phyloP scores from a whole-genome alignment of 1,140 invertebrate genomes.

The Brachionus sp. region DNA sequence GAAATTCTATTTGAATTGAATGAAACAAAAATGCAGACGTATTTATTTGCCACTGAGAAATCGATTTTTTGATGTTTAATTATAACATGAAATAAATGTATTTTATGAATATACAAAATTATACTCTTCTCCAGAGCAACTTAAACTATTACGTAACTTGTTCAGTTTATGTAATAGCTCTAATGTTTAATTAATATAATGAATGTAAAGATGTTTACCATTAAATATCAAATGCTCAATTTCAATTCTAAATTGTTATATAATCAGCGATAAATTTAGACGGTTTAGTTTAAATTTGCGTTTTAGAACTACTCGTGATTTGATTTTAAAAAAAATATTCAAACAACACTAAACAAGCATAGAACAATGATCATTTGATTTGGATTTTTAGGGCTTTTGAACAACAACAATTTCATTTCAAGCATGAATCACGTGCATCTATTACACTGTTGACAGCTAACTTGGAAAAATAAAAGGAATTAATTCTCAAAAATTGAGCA shows the following conservation, averaged over 20 bases:
- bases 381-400: too few relatives aligned
- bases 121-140: neutral
- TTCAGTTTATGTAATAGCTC: neutral
- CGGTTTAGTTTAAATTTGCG: neutral
- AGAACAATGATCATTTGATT: too few relatives aligned
- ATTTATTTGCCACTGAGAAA: neutral
- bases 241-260: neutral
- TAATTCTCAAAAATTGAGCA: too few relatives aligned
- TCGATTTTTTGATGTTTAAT: neutral
- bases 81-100: constrained; percentile 3
- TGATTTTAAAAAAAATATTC: neutral
- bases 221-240: neutral
- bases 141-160: neutral
- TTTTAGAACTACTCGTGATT: neutral
- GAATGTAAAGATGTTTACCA: neutral
- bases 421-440: too few relatives aligned
- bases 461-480: too few relatives aligned
- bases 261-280: neutral
- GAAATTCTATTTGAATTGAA: neutral
- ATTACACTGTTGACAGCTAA: too few relatives aligned
- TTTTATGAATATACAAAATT: neutral
- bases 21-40: neutral
- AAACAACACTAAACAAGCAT: too few relatives aligned
- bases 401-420: too few relatives aligned
- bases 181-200: neutral